Percentiles rank a stretch among this genome's conserved stretches.
Conservation (phyloP, 64 coral and sea anemone species). For the Hydrozoanthus tunicans region DNA sequence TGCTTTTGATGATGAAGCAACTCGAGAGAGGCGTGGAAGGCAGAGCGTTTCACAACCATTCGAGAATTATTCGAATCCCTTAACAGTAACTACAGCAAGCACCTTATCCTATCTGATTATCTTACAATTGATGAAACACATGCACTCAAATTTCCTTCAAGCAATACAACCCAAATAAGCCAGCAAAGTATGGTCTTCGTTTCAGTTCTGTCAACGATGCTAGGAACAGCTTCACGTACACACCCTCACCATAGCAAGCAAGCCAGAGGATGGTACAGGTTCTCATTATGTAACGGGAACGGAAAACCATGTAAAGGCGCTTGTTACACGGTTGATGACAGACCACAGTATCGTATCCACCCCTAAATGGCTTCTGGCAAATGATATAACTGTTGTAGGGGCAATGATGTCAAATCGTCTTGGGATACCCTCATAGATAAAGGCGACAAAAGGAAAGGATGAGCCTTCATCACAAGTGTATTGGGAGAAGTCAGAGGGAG, state of each 20-base stretch:
- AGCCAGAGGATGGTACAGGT: background rate
- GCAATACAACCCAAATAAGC: background rate
- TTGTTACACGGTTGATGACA: background rate
- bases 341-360: background rate
- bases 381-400: background rate
- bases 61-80: background rate
- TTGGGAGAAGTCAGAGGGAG: slow-evolving; percentile 7
- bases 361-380: background rate
- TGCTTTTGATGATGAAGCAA: background rate
- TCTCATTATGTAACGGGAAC: background rate
- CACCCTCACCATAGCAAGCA: background rate
- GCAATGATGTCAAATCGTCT: slow-evolving; percentile 14
- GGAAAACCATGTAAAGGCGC: background rate
- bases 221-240: slow-evolving; percentile 12
- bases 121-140: slow-evolving; percentile 9
- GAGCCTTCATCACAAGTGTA: slow-evolving; percentile 9
- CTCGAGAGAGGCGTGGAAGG: background rate
- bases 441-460: background rate
- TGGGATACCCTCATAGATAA: background rate
- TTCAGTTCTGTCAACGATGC: background rate
- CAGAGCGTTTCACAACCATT: background rate
- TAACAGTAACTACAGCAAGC: slow-evolving; percentile 12
- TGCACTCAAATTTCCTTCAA: slow-evolving; percentile 6
- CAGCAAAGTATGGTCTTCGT: slow-evolving; percentile 6
- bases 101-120: background rate